Evolutionary conservation across 2,113 vertebrate genomes (phyloP).

Genomic region (Gopherus evgoodei): DNA sequence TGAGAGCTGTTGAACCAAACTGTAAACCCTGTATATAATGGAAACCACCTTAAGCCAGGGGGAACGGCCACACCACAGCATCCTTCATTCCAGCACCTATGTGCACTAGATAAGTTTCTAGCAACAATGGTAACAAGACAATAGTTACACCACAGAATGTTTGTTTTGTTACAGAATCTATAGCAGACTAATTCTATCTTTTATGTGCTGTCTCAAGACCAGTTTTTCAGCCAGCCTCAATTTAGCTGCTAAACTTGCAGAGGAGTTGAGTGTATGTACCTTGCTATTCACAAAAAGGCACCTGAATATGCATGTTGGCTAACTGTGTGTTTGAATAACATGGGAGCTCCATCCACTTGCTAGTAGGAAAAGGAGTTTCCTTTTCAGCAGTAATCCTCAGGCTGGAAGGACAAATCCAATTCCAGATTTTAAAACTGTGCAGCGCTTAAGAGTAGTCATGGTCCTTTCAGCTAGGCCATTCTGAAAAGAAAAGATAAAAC

Average conservation of each 20-base stretch:
- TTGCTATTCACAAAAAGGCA: neutral
- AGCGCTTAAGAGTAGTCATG: neutral
- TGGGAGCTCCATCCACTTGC: neutral
- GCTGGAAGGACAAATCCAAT: neutral
- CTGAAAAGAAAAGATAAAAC: neutral
- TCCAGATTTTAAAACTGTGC: neutral
- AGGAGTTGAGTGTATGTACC: neutral
- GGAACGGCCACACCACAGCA: too few species aligned
- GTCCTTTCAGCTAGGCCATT: neutral
- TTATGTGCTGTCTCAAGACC: neutral
- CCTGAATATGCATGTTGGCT: neutral
- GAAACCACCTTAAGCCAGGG: too few species aligned
- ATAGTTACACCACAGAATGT: neutral
- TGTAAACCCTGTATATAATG: too few species aligned
- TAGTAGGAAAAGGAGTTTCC: neutral
- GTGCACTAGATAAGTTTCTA: neutral
- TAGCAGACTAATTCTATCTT: neutral
- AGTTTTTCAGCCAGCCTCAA: too few species aligned
- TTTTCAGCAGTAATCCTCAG: neutral
- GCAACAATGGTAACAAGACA: neutral
- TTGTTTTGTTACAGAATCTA: neutral
- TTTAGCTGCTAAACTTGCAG: neutral
- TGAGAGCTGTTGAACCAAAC: too few species aligned
- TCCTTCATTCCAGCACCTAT: too few species aligned
- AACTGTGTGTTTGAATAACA: neutral